Conservation (phyloP, 2,888 invertebrate species). For the Andrena dorsata region DNA sequence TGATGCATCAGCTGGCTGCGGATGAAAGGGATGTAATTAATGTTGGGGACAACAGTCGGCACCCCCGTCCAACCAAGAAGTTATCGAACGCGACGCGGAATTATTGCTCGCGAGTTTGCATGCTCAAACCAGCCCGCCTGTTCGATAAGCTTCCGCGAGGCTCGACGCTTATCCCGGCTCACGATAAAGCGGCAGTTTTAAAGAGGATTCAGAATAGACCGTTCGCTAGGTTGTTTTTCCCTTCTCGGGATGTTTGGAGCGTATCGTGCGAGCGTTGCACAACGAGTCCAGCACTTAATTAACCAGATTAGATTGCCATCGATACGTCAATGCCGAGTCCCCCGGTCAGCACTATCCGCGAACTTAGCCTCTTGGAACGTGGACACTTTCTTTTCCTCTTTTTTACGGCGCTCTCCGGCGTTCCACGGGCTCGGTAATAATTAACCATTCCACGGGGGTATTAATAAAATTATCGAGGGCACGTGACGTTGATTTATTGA, state of each 20-base stretch:
- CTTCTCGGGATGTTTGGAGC: slow-evolving; percentile 19
- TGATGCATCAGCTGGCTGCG: slow-evolving; percentile 25
- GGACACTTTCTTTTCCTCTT: not conserved
- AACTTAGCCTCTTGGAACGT: not conserved
- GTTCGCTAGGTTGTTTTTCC: slow-evolving; percentile 3
- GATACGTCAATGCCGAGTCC: slow-evolving; percentile 25
- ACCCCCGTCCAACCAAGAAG: not conserved
- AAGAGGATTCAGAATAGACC: not conserved
- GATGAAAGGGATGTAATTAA: slow-evolving; percentile 66
- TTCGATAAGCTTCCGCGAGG: not conserved
- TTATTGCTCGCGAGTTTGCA: not conserved
- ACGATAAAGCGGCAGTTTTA: not conserved
- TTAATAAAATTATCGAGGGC: slow-evolving; percentile 62
- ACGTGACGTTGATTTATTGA: slow-evolving; percentile 53
- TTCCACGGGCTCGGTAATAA: slow-evolving; percentile 16
- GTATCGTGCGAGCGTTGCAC: slow-evolving; percentile 21
- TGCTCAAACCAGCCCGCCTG: not conserved
- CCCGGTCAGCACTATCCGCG: not conserved
- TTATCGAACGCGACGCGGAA: not conserved
- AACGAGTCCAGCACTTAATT: slow-evolving; percentile 34
- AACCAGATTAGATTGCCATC: slow-evolving; percentile 42
- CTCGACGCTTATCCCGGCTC: not conserved
- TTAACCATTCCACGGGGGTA: slow-evolving; percentile 42
- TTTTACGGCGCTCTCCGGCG: not conserved
- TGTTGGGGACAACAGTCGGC: slow-evolving; percentile 32